phyloP scores from a whole-genome alignment of 1,140 invertebrate species.

The Cydia amplana region DNA sequence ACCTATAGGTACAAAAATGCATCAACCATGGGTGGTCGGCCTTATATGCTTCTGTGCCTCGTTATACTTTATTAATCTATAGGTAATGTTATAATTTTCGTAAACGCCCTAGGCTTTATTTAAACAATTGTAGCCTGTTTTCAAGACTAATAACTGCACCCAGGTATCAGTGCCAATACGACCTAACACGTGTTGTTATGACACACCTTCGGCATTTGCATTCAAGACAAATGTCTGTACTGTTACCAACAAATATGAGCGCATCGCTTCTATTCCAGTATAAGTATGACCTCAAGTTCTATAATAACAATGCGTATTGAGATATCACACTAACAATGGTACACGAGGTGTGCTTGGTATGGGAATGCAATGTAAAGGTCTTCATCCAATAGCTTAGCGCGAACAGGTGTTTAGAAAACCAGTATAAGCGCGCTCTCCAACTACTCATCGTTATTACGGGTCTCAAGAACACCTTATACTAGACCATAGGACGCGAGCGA shows the following conservation, averaged over 20 bases:
- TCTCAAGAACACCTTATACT: not conserved
- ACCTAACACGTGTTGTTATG: not conserved
- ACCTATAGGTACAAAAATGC: too few species aligned
- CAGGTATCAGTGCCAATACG: not conserved
- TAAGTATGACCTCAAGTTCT: not conserved
- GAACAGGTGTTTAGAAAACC: not conserved
- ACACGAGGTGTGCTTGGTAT: not conserved
- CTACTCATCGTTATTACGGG: not conserved
- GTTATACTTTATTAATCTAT: too few species aligned
- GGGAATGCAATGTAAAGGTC: not conserved
- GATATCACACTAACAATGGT: not conserved
- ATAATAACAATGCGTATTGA: not conserved
- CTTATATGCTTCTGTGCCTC: too few species aligned
- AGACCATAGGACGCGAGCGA: not conserved
- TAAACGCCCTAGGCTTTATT: not conserved
- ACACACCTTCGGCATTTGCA: conserved; percentile 10
- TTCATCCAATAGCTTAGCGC: not conserved
- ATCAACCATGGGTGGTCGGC: too few species aligned
- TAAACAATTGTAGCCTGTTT: not conserved
- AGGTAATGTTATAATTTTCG: too few species aligned
- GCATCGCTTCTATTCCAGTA: not conserved
- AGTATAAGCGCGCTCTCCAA: not conserved
- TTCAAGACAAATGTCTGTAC: conserved; percentile 1
- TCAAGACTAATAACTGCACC: not conserved
- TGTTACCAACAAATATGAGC: not conserved